Evolutionary conservation across 2,888 invertebrate genomes (phyloP).

Genomic region (Lycia hirtaria): DNA sequence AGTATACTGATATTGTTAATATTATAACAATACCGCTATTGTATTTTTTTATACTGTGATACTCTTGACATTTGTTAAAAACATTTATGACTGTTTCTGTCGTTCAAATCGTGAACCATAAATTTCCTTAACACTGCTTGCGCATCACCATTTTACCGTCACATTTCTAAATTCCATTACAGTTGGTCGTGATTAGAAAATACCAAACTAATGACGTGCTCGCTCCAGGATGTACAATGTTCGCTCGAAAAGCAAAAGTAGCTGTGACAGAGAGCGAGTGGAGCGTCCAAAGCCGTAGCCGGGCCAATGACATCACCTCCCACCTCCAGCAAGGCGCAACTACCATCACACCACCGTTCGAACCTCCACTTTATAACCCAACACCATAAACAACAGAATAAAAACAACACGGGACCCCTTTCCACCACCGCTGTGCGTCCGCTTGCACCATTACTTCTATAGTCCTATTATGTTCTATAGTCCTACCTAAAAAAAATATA

Average conservation of each 20-base stretch:
- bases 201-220: conserved; percentile 74
- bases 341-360: conserved; percentile 39
- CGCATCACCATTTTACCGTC: conserved; percentile 32
- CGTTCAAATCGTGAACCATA: conserved; percentile 8
- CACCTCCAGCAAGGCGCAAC: conserved; percentile 60
- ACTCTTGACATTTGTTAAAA: neutral
- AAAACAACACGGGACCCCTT: conserved; percentile 27
- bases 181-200: conserved; percentile 68
- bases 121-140: conserved; percentile 13
- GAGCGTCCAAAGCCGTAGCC: conserved; percentile 67
- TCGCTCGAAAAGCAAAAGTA: conserved; percentile 80
- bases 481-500: conserved; percentile 57
- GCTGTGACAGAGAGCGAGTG: conserved; percentile 72
- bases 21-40: neutral
- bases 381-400: conserved; percentile 52
- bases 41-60: neutral
- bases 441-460: conserved; percentile 59
- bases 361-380: conserved; percentile 55
- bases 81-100: neutral
- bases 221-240: conserved; percentile 72
- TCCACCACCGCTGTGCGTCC: conserved; percentile 47
- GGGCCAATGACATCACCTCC: conserved; percentile 77
- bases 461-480: conserved; percentile 59
- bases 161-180: conserved; percentile 52
- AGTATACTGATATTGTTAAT: no score